Evolutionary conservation across 2,797 vertebrate species (phyloP).

Genomic region (Schizothorax lantsangensis): DNA sequence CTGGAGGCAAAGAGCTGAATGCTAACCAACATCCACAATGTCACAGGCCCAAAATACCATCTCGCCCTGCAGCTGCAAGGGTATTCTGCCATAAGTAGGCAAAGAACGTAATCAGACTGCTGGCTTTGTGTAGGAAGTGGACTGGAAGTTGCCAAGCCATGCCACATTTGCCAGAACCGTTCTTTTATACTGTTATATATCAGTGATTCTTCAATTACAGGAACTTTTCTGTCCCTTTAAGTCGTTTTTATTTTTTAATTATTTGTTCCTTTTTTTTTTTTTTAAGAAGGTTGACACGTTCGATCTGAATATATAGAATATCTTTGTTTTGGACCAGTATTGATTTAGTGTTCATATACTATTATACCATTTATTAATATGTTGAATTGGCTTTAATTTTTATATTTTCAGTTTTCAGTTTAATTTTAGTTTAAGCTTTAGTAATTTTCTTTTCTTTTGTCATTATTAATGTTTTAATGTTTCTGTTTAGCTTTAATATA

Average conservation of each 20-base stretch:
- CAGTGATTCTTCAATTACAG: neutral
- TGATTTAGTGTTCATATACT: neutral
- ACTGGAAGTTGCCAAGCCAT: constrained; percentile 17
- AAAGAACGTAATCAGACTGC: constrained; percentile 14
- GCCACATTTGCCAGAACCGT: constrained; percentile 9
- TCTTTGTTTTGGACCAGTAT: neutral
- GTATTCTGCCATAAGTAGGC: constrained; percentile 31
- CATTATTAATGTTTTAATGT: neutral
- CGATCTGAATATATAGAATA: neutral
- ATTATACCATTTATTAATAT: neutral
- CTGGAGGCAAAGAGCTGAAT: constrained; percentile 58
- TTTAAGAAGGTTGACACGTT: neutral
- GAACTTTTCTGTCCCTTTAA: neutral
- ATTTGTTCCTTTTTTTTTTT: neutral
- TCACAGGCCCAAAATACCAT: constrained; percentile 56
- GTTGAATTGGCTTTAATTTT: neutral
- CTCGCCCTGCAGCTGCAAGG: constrained; percentile 49
- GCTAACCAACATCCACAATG: constrained; percentile 59
- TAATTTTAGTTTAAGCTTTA: neutral
- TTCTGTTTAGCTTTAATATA: neutral
- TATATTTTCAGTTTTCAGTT: neutral
- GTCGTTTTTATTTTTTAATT: neutral
- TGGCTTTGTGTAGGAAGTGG: constrained; percentile 30
- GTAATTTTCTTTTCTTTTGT: neutral
- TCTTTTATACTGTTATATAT: neutral